A percentile compares a stretch with the other conserved stretches of the same genome.
Evolutionary conservation across 1,140 invertebrate species (phyloP).

Genomic region (Melanaphis sacchari): DNA sequence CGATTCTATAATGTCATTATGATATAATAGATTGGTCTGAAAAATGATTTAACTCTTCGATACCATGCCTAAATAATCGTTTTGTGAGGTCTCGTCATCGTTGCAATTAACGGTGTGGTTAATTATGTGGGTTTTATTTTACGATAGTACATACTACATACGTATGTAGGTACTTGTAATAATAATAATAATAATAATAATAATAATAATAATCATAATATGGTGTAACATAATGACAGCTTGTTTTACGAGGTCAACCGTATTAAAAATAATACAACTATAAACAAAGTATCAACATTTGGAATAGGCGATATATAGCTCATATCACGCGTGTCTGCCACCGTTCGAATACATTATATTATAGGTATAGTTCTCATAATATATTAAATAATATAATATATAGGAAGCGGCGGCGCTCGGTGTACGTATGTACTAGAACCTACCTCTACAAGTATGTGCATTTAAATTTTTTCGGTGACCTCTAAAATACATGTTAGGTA

Average conservation of each 20-base stretch:
- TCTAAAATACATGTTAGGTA: neutral
- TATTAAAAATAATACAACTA: neutral
- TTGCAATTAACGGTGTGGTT: neutral
- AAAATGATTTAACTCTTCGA: neutral
- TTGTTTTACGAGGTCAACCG: neutral
- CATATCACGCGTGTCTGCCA: neutral
- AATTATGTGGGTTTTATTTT: neutral
- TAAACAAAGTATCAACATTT: neutral
- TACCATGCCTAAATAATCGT: neutral
- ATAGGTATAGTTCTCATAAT: neutral
- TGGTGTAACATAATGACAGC: neutral
- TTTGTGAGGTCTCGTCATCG: neutral
- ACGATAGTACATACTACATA: neutral
- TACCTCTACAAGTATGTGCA: neutral
- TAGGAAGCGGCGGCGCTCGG: neutral
- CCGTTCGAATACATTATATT: neutral
- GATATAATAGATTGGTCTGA: neutral
- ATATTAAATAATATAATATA: neutral
- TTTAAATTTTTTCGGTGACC: conserved; percentile 17
- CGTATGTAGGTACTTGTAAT: neutral
- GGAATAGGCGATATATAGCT: neutral
- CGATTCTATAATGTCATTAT: neutral
- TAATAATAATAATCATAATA: no score
- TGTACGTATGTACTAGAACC: no score
- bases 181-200: neutral